Evolutionary conservation across 2,113 vertebrate genomes (phyloP).

Genomic region (Nycticorax nycticorax): DNA sequence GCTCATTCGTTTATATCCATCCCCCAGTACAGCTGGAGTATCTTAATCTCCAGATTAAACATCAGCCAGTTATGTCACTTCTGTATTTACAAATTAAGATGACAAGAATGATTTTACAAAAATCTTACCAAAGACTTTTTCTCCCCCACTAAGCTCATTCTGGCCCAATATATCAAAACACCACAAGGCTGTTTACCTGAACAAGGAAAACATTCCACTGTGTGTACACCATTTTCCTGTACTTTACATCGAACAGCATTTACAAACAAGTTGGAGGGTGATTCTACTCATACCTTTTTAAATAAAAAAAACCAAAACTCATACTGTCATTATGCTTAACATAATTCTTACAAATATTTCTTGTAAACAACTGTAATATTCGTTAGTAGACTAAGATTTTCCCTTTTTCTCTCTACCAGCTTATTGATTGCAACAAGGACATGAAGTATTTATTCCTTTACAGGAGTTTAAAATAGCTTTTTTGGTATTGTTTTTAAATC

Average conservation of each 20-base stretch:
- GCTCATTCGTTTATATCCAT: background rate
- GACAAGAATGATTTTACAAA: background rate
- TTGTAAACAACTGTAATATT: background rate
- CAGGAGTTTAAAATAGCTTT: background rate
- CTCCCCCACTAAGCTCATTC: background rate
- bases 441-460: background rate
- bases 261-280: background rate
- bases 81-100: background rate
- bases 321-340: background rate
- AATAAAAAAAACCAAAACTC: background rate
- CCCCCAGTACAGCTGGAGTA: background rate
- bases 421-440: background rate
- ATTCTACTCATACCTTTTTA: background rate
- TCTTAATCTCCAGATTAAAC: background rate
- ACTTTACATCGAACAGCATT: background rate
- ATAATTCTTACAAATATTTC: background rate
- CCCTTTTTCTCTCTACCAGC: background rate
- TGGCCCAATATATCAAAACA: background rate
- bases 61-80: background rate
- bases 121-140: background rate
- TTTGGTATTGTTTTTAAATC: background rate
- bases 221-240: background rate
- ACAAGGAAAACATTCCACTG: background rate
- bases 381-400: background rate
- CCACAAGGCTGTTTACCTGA: background rate